Base-by-base conservation (phyloP, 1,140 invertebrate genomes). In the Chrysomallon squamiferum region DNA sequence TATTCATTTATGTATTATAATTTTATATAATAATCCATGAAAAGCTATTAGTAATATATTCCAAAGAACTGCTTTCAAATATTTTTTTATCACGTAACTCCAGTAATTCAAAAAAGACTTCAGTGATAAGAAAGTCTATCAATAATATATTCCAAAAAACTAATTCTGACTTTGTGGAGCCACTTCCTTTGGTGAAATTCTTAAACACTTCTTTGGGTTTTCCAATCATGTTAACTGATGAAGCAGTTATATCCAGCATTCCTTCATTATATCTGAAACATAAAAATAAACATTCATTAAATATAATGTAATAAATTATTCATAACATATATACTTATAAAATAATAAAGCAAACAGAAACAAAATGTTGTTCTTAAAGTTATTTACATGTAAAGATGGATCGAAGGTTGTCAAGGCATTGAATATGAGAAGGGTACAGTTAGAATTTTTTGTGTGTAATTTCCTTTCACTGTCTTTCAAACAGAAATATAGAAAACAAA, bases 231-330 rank as follows among this genome's bases (percentile, higher is more conserved):
- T 80, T 65, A 5, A 84, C 71, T 2, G 80, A 83, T 3, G 78
- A 65, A 9, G 79, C 82, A 11, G 72, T 76, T 56, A 84, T 78
- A 58, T 84, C 82, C 41, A 82, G 49, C 64, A 84, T 74, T 0
- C 82, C 82, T 65, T 84, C 82, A 67, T 80, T 83, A 62, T 82
- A 84, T 57, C 80, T 80, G 61, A 18, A 63, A 66, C 52, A 43
- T n/a, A n/a, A 41, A 27, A 58, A 22, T 22, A 47, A 45, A 63
- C 15, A 20, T 20, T 45, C 43, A 2, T 45, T 45, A 18, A 2
- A 45, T 2, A 20, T 18, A 47, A 45, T 2, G 15, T 18, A 20
- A 20, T 45, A 2, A 18, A 0, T 45, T 45, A 18, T 18, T 20
- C 15, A 15, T 18, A 45, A 45, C 3, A 45, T 45, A 45, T 0